Percentiles rank a stretch among this genome's conserved stretches.
These are phyloP conservation scores for Caenorhabditis sulstoni DNA, from an alignment of 2,888 invertebrate species.

Conservation along the genomic window DNA sequence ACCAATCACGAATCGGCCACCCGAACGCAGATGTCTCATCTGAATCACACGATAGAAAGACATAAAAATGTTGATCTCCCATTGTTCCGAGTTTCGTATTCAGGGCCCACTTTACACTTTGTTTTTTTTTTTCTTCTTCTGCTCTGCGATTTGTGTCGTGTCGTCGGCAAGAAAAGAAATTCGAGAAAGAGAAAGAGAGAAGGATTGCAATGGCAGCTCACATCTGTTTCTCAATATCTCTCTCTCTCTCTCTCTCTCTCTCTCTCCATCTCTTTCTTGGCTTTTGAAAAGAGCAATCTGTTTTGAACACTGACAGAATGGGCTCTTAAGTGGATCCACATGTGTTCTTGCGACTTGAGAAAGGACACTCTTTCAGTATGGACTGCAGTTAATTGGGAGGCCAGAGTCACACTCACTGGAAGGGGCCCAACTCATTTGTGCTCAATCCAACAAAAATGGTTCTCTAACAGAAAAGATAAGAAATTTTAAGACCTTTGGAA, in stretches of 20 bases:
- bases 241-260: neutral
- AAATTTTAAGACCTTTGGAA: no score
- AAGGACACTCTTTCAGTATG: no score
- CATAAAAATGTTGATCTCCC: slow-evolving; percentile 5
- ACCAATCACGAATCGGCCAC: slow-evolving; percentile 75
- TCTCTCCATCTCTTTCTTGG: neutral
- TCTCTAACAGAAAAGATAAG: no score
- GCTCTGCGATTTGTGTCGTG: no score
- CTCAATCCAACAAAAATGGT: no score
- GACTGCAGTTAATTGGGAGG: no score
- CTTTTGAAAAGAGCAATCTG: neutral
- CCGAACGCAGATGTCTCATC: slow-evolving; percentile 70
- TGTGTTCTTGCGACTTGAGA: no score
- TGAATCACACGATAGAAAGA: slow-evolving; percentile 42
- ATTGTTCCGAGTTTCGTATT: neutral
- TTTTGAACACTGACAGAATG: no score
- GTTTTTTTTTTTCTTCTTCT: slow-evolving; percentile 11
- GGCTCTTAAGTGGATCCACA: neutral
- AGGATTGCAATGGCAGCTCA: slow-evolving; percentile 8
- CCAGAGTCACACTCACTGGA: no score
- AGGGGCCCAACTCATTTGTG: no score
- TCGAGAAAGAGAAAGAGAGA: neutral
- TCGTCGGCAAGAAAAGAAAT: slow-evolving; percentile 1
- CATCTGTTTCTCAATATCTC: neutral
- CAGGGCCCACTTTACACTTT: slow-evolving; percentile 1